These are phyloP conservation scores for Seriola aureovittata DNA, from an alignment of 2,113 vertebrate genomes.

Conservation along the genomic window DNA sequence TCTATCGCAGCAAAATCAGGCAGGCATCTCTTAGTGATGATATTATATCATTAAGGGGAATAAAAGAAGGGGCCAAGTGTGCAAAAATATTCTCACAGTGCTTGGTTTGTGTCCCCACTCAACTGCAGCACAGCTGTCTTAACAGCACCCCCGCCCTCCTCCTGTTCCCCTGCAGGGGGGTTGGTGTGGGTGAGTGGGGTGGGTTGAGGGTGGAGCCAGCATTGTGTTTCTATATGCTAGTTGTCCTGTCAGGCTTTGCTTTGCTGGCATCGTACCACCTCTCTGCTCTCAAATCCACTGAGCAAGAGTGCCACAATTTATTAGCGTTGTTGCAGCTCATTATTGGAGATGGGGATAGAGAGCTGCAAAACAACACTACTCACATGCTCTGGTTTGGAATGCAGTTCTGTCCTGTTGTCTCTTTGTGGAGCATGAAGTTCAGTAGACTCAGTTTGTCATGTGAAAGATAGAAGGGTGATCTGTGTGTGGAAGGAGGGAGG, in stretches of 20 bases:
- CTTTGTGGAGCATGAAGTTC: slow-evolving; percentile 34
- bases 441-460: slow-evolving; percentile 21
- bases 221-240: slow-evolving; percentile 62
- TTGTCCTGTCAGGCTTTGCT: slow-evolving; percentile 44
- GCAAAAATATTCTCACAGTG: slow-evolving; percentile 51
- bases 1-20: not conserved
- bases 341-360: slow-evolving; percentile 17
- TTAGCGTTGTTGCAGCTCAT: slow-evolving; percentile 24
- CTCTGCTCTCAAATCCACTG: slow-evolving; percentile 23
- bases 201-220: slow-evolving; percentile 15
- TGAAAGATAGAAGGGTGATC: slow-evolving; percentile 14
- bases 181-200: not conserved
- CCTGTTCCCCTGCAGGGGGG: slow-evolving; percentile 42
- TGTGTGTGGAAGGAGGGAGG: not conserved
- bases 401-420: slow-evolving; percentile 1
- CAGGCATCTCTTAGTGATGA: not conserved
- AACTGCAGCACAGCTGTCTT: slow-evolving; percentile 79
- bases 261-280: slow-evolving; percentile 30
- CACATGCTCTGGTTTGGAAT: slow-evolving; percentile 39
- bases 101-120: slow-evolving; percentile 56
- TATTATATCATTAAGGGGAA: slow-evolving; percentile 4
- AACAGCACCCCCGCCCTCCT: slow-evolving; percentile 65
- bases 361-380: slow-evolving; percentile 31
- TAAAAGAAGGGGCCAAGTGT: slow-evolving; percentile 25
- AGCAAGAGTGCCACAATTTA: slow-evolving; percentile 24